Conservation (phyloP, 2,113 vertebrate species). For the Actenoides hombroni region DNA sequence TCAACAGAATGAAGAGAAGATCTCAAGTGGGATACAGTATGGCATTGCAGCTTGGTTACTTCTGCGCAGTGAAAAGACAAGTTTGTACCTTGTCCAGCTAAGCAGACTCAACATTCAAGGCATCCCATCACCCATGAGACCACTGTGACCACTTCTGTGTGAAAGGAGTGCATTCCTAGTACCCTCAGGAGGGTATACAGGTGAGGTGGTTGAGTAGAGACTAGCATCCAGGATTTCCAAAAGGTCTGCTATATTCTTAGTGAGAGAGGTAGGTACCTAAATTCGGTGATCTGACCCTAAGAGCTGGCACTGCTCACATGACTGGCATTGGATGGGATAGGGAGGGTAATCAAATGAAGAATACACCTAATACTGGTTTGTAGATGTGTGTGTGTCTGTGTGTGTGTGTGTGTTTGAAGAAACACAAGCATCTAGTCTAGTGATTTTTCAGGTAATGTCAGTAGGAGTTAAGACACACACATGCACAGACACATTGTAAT, state of each 20-base stretch:
- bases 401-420: background rate
- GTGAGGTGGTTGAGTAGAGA: accelerated
- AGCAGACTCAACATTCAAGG: background rate
- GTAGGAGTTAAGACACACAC: background rate
- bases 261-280: background rate
- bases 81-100: background rate
- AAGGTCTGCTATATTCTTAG: background rate
- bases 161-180: background rate
- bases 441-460: background rate
- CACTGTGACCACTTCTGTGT: background rate
- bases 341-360: background rate
- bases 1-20: background rate
- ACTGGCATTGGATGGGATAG: background rate
- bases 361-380: background rate
- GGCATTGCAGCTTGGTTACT: background rate
- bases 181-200: background rate
- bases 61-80: background rate
- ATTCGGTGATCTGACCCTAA: background rate
- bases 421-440: background rate
- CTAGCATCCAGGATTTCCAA: background rate
- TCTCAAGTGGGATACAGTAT: background rate
- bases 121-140: background rate
- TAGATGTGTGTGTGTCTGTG: background rate
- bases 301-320: background rate
- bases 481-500: background rate